A percentile compares a stretch with the other conserved stretches of the same genome.
Evolutionary conservation across 2,113 vertebrate genomes (phyloP).

Genomic region (Channa argus): DNA sequence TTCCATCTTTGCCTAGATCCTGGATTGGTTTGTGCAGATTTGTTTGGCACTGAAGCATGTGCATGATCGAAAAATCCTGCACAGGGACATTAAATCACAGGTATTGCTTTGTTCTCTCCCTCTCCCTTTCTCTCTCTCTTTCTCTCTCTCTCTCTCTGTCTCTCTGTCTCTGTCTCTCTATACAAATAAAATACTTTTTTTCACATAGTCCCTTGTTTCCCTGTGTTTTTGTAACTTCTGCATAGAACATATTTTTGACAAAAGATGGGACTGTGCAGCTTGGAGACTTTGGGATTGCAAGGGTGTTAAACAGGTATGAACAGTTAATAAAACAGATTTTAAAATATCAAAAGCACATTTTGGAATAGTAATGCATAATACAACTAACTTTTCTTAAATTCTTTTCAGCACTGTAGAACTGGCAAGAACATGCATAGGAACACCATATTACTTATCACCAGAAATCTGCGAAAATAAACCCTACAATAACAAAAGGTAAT

Average conservation of each 20-base stretch:
- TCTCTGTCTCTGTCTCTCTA: too few species aligned
- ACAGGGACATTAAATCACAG: conserved; percentile 99
- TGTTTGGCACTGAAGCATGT: conserved; percentile 97
- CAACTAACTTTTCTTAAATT: conserved; percentile 6
- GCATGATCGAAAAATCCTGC: conserved; percentile 96
- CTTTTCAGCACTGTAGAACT: conserved; percentile 91
- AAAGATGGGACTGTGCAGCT: conserved; percentile 96
- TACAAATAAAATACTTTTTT: not conserved
- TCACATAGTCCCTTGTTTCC: not conserved
- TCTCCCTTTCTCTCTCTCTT: too few species aligned
- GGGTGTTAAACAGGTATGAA: conserved; percentile 94
- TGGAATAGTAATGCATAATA: not conserved
- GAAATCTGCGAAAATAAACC: conserved; percentile 99
- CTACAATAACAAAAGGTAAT: conserved; percentile 99
- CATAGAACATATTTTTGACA: conserved; percentile 97
- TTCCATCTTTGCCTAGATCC: conserved; percentile 82
- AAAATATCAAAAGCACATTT: not conserved
- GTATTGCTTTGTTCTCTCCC: conserved; percentile 69
- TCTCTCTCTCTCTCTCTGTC: too few species aligned
- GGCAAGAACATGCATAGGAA: conserved; percentile 97
- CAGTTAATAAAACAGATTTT: not conserved
- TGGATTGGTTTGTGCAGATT: conserved; percentile 99
- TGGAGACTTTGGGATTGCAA: conserved; percentile 98
- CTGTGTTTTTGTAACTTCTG: conserved; percentile 8
- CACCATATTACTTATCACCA: conserved; percentile 96